Conservation (phyloP, 2,113 vertebrate species). For the Spea multiplicata region DNA sequence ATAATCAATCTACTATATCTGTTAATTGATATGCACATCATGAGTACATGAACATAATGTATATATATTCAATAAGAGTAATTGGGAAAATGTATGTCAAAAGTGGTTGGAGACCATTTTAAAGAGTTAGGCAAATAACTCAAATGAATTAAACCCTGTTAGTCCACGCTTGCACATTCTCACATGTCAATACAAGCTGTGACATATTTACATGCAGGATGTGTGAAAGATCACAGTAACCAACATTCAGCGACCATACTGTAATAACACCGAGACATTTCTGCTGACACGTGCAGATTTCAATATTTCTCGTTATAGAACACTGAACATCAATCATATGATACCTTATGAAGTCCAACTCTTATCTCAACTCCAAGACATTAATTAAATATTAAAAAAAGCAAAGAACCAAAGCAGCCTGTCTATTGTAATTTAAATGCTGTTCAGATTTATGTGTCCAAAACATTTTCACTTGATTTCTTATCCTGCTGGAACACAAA, state of each 20-base stretch:
- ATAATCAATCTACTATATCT: too few species aligned
- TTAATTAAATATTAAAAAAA: slow-evolving; percentile 42
- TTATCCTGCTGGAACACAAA: slow-evolving; percentile 22
- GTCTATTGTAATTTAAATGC: slow-evolving; percentile 25
- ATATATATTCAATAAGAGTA: too few species aligned
- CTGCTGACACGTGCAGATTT: slow-evolving; percentile 30
- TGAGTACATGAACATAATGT: too few species aligned
- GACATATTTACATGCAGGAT: slow-evolving; percentile 26
- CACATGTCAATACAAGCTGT: background rate
- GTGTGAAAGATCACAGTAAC: slow-evolving; percentile 24
- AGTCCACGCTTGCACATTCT: too few species aligned
- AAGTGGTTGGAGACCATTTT: too few species aligned
- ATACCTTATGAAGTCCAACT: slow-evolving; percentile 33
- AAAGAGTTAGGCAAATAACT: too few species aligned
- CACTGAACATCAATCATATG: slow-evolving; percentile 28
- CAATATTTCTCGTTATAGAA: slow-evolving; percentile 26
- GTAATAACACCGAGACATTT: slow-evolving; percentile 28
- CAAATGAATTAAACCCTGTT: too few species aligned
- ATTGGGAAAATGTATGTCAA: too few species aligned
- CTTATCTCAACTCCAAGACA: slow-evolving; percentile 34
- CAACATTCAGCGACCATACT: slow-evolving; percentile 14
- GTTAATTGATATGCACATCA: too few species aligned
- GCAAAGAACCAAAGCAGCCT: slow-evolving; percentile 31
- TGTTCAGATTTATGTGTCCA: slow-evolving; percentile 31
- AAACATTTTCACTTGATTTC: slow-evolving; percentile 19